Evolutionary conservation across 2,888 invertebrate species (phyloP), one percentile per base, ranked within the genome.

Genomic region (Hybos culiciformis): DNA sequence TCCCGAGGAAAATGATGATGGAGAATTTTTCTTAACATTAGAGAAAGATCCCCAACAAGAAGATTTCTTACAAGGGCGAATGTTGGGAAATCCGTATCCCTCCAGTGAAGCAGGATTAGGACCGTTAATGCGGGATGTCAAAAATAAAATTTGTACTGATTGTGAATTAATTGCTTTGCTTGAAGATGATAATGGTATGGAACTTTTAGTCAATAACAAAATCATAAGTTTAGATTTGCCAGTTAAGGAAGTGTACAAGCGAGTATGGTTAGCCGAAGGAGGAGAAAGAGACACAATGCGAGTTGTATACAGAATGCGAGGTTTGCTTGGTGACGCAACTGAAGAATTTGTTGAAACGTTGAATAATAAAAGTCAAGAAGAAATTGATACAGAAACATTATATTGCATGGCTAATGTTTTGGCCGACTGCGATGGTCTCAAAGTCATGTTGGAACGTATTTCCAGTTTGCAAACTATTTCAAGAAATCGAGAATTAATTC

Each of bases 41-140:
- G 97, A 97, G 61, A 98, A 98, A 61, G 98, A 98, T 70, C 88
- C 94, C 1, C 96, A 96, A 56, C 97, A 98, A 58, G 98, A 98
- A 67, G 97, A 98, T 70, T 98, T 96, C 68, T 73, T 98, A 53
- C 69, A 83, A 74, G 90, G 93, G 7, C 80, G 96, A 29, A 97
- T 97, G 96, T 71, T 94, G 54, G 96, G 96, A 39, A 98, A 97
- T 70, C 97, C 97, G 0, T 98, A 97, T 69, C 91, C 90, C 44
- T 91, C 90, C 24, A 73, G 80, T 23, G 97, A 97, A 61, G 80
- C 86, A 1, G 96, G 94, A 7, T 75, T 98, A 54, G 97, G 97
- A 0, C 97, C 97, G 0, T 69, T 96, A 11, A 97, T 98, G 97
- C 75, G 97, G 31, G 94, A 98, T 63, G 90, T 98, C 9, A 98